These are phyloP conservation scores for Himalopsyche phryganea DNA, from an alignment of 1,140 invertebrate genomes.

Conservation along the genomic window DNA sequence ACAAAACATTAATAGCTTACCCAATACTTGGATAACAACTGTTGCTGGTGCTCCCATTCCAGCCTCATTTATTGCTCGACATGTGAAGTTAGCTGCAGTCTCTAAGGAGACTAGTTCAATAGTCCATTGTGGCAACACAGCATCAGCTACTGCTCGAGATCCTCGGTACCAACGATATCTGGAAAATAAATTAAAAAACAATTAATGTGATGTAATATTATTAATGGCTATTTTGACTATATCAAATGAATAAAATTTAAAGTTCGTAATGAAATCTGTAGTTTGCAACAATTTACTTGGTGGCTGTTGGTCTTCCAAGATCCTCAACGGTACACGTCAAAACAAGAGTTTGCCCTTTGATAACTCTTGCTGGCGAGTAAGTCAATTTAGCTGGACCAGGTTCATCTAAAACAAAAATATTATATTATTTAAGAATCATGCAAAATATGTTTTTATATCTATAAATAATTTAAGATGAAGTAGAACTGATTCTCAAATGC, in stretches of 20 bases:
- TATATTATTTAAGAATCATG: neutral
- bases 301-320: constrained; percentile 71
- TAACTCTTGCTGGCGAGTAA: constrained; percentile 68
- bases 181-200: constrained; percentile 14
- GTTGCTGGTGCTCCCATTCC: constrained; percentile 72
- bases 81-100: constrained; percentile 82
- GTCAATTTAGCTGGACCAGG: constrained; percentile 69
- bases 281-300: constrained; percentile 44
- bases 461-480: neutral
- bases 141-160: constrained; percentile 65
- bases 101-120: constrained; percentile 78
- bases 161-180: constrained; percentile 79
- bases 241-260: too few species aligned
- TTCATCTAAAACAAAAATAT: constrained; percentile 52
- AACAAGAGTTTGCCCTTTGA: constrained; percentile 74
- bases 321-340: constrained; percentile 80
- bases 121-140: constrained; percentile 69
- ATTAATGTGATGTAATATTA: too few species aligned
- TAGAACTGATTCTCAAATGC: neutral
- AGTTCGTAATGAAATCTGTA: too few species aligned
- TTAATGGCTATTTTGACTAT: too few species aligned
- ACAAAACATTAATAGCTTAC: too few species aligned
- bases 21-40: constrained; percentile 72
- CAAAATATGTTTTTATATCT: neutral
- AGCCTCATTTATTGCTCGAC: constrained; percentile 76